Evolutionary conservation across 2,888 invertebrate species (phyloP).

Genomic region (Agrotis puta): DNA sequence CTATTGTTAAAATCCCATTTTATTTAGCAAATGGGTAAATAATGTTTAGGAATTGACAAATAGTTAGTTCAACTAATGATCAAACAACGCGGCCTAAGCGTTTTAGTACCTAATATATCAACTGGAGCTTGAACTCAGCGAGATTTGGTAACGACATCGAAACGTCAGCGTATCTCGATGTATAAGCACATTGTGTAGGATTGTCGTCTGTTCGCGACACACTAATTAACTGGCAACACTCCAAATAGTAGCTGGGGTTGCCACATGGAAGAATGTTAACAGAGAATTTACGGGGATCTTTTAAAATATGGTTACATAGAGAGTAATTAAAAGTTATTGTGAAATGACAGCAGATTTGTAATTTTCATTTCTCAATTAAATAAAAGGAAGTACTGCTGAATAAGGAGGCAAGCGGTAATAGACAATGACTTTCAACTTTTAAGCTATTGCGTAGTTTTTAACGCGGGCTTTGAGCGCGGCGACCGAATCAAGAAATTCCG

Average conservation of each 20-base stretch:
- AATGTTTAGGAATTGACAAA: too few relatives aligned
- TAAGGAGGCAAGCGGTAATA: too few relatives aligned
- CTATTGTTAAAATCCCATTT: too few relatives aligned
- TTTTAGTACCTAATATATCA: constrained; percentile 22
- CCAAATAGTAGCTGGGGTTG: constrained; percentile 50
- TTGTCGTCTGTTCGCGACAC: constrained; percentile 48
- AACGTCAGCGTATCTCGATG: constrained; percentile 39
- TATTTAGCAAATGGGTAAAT: too few relatives aligned
- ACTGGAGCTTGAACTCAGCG: not conserved
- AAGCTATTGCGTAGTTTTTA: too few relatives aligned
- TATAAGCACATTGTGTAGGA: constrained; percentile 33
- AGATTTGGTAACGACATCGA: constrained; percentile 46
- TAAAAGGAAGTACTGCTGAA: too few relatives aligned
- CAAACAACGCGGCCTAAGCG: not conserved
- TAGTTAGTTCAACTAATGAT: too few relatives aligned
- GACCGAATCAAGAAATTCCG: too few relatives aligned
- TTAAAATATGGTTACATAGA: not conserved
- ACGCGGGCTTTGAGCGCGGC: too few relatives aligned
- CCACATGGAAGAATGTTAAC: constrained; percentile 38
- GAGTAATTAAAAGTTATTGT: not conserved
- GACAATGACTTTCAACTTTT: too few relatives aligned
- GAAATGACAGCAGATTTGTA: not conserved
- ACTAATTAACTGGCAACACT: constrained; percentile 64
- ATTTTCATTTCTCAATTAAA: too few relatives aligned
- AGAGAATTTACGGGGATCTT: not conserved